Evolutionary conservation across 2,797 vertebrate species (phyloP).

Genomic region (Enteromius viviparus): DNA sequence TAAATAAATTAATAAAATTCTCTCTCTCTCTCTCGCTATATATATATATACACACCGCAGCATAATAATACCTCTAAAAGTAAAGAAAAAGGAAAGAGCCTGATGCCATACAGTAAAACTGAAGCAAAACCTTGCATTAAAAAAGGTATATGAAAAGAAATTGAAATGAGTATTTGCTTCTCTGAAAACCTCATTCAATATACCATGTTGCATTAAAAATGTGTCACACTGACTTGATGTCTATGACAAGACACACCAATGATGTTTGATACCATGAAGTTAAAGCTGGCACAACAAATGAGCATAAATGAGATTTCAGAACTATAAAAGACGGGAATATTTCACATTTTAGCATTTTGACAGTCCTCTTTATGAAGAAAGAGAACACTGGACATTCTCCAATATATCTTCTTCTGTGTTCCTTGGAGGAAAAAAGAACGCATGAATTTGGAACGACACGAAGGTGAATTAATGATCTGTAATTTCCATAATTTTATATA

Average conservation of each 20-base stretch:
- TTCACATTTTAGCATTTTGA: neutral
- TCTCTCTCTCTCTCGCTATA: too few species aligned
- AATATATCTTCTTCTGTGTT: neutral
- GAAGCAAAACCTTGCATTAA: neutral
- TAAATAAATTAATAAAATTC: neutral
- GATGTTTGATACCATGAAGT: neutral
- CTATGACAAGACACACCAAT: neutral
- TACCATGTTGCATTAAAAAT: neutral
- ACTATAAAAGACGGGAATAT: neutral
- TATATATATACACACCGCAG: too few species aligned
- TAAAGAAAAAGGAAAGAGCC: neutral
- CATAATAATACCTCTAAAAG: neutral
- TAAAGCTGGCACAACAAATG: neutral
- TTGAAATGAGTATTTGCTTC: neutral
- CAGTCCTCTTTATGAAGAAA: neutral
- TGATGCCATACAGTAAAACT: neutral
- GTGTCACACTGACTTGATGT: neutral
- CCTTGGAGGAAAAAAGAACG: neutral
- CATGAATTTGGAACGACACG: neutral
- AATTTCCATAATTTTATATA: conserved; percentile 4
- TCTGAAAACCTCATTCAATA: neutral
- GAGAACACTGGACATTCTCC: neutral
- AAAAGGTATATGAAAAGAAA: neutral
- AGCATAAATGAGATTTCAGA: neutral
- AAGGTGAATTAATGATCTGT: neutral